Evolutionary conservation across 1,140 invertebrate genomes (phyloP).

Genomic region (Brachionus koreanus): DNA sequence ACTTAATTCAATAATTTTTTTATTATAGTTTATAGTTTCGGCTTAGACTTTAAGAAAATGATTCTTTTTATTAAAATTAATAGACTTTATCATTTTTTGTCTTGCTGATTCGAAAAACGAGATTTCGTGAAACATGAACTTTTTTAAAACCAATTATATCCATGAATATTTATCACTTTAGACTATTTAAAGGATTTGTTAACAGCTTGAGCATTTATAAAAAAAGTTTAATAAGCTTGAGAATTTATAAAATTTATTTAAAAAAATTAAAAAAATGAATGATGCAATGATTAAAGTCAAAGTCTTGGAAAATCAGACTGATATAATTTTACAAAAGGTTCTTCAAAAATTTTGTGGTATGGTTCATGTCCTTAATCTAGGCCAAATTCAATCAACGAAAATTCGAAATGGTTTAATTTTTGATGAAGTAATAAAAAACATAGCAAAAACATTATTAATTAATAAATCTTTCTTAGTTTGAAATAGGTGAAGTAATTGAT

Average conservation of each 20-base stretch:
- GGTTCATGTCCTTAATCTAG: neutral
- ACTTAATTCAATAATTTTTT: no score
- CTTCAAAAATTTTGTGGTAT: neutral
- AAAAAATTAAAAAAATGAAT: neutral
- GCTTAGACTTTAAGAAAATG: neutral
- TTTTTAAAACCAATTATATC: neutral
- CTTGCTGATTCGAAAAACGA: neutral
- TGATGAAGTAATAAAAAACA: neutral
- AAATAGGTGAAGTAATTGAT: neutral
- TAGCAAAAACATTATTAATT: neutral
- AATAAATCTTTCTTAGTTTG: neutral
- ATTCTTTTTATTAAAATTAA: neutral
- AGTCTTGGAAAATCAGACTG: neutral
- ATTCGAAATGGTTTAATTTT: neutral
- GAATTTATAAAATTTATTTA: neutral
- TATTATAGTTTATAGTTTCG: neutral
- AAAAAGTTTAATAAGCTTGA: no score
- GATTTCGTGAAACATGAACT: neutral
- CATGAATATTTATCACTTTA: neutral
- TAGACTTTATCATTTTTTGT: neutral
- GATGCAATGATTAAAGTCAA: neutral
- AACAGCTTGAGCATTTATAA: neutral
- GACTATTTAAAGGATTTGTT: neutral
- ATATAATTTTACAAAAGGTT: neutral
- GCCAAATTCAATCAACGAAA: neutral